phyloP scores from a whole-genome alignment of 2,113 vertebrate genomes.

The Paramormyrops kingsleyae region DNA sequence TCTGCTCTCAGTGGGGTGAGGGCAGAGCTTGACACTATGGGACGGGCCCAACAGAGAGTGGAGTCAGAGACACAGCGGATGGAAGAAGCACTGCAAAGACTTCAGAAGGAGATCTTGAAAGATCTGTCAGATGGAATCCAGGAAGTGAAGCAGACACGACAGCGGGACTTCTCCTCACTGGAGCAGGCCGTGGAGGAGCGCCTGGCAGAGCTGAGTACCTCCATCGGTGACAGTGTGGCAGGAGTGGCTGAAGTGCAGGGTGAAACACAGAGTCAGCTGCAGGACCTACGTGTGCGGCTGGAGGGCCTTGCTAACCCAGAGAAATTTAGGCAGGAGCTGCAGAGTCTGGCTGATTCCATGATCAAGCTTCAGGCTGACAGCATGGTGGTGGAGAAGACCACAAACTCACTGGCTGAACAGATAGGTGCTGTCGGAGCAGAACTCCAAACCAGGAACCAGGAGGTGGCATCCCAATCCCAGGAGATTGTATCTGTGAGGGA shows the following conservation, averaged over 20 bases:
- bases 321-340: slow-evolving; percentile 63
- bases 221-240: slow-evolving; percentile 78
- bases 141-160: slow-evolving; percentile 82
- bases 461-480: slow-evolving; percentile 74
- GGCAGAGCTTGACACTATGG: slow-evolving; percentile 68
- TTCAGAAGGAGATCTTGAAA: slow-evolving; percentile 82
- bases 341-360: slow-evolving; percentile 60
- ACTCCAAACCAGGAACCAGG: slow-evolving; percentile 80
- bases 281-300: slow-evolving; percentile 69
- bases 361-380: slow-evolving; percentile 61
- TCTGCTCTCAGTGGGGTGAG: slow-evolving; percentile 66
- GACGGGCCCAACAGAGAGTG: slow-evolving; percentile 68
- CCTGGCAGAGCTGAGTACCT: slow-evolving; percentile 79
- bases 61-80: slow-evolving; percentile 77
- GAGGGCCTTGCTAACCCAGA: slow-evolving; percentile 54
- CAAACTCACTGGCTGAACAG: slow-evolving; percentile 65
- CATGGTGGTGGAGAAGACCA: slow-evolving; percentile 53
- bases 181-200: slow-evolving; percentile 86
- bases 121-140: slow-evolving; percentile 81
- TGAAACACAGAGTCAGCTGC: slow-evolving; percentile 74
- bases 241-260: slow-evolving; percentile 81
- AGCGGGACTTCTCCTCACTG: slow-evolving; percentile 80
- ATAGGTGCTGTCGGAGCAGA: slow-evolving; percentile 72
- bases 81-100: slow-evolving; percentile 83
- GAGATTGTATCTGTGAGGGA: slow-evolving; percentile 74